A percentile compares a stretch with the other conserved stretches of the same genome.
phyloP scores from a whole-genome alignment of 2,888 invertebrate genomes.

The Laothoe populi region DNA sequence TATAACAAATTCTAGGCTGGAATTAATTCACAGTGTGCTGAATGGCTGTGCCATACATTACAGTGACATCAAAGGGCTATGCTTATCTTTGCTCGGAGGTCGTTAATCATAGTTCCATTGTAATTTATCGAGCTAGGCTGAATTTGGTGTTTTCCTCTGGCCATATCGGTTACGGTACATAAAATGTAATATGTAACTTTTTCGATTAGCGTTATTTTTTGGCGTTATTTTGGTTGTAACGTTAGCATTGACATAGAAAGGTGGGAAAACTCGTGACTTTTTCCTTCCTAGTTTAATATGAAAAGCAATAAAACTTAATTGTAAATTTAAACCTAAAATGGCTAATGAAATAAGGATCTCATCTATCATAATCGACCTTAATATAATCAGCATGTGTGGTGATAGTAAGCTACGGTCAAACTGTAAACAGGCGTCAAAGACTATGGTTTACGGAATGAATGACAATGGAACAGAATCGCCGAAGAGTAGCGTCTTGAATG shows the following conservation, averaged over 20 bases:
- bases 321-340: too few species aligned
- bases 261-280: background rate
- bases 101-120: slow-evolving; percentile 23
- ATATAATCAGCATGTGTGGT: too few species aligned
- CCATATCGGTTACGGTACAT: slow-evolving; percentile 14
- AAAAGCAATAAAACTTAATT: too few species aligned
- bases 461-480: too few species aligned
- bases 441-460: too few species aligned
- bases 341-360: too few species aligned
- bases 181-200: slow-evolving; percentile 8
- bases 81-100: slow-evolving; percentile 13
- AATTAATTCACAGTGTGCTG: slow-evolving; percentile 18
- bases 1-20: slow-evolving; percentile 20
- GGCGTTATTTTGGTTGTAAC: background rate
- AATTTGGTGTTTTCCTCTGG: slow-evolving; percentile 8
- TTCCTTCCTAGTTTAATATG: too few species aligned
- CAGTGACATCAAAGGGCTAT: slow-evolving; percentile 24
- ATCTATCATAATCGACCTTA: too few species aligned
- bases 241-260: background rate
- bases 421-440: too few species aligned
- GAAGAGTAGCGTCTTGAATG: too few species aligned
- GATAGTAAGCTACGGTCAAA: too few species aligned
- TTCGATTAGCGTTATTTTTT: background rate
- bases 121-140: slow-evolving; percentile 24
- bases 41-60: slow-evolving; percentile 21